Evolutionary conservation across 2,797 vertebrate genomes (phyloP).

Genomic region (Scleropages formosus): DNA sequence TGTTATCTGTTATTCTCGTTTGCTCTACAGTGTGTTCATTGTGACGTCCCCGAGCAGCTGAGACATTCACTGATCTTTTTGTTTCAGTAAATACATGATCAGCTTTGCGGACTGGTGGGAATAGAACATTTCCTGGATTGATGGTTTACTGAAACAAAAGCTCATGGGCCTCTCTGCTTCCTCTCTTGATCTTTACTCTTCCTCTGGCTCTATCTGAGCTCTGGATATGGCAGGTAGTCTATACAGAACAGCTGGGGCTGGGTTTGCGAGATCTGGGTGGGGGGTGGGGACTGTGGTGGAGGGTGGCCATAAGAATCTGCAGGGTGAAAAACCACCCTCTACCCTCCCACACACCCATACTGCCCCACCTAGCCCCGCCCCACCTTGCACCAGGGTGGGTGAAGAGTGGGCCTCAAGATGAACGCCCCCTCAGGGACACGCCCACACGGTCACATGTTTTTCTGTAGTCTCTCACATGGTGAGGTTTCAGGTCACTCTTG

Average conservation of each 20-base stretch:
- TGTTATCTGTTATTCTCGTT: neutral
- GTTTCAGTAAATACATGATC: neutral
- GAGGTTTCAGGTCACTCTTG: neutral
- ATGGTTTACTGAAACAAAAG: conserved; percentile 19
- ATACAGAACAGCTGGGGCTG: too few species aligned
- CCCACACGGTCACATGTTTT: too few species aligned
- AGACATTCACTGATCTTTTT: neutral
- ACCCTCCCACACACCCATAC: too few species aligned
- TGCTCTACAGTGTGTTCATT: neutral
- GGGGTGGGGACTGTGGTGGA: too few species aligned
- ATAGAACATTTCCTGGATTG: neutral
- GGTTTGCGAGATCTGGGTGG: too few species aligned
- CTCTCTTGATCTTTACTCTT: neutral
- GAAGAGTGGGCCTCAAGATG: too few species aligned
- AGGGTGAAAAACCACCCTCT: neutral
- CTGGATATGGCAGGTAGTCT: too few species aligned
- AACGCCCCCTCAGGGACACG: too few species aligned
- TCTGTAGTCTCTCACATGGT: too few species aligned
- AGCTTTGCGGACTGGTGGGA: neutral
- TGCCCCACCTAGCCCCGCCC: too few species aligned
- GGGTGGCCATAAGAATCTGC: neutral
- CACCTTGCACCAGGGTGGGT: too few species aligned
- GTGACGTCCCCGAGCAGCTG: neutral
- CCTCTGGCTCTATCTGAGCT: too few species aligned
- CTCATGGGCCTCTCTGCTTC: neutral